Conservation (phyloP, 2,113 vertebrate genomes). For the Salvator merianae region DNA sequence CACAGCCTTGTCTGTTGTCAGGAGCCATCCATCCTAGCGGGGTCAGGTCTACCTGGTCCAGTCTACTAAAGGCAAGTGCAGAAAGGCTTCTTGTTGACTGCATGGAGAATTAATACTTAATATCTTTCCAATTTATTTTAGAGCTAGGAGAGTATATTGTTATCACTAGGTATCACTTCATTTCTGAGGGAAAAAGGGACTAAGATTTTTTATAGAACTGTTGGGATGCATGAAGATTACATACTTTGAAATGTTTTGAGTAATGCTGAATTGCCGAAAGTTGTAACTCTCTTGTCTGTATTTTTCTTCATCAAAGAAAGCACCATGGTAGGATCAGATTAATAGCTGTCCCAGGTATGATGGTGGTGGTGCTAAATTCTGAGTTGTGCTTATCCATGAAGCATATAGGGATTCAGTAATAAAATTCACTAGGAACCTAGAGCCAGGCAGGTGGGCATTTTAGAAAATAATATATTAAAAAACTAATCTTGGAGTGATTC, state of each 20-base stretch:
- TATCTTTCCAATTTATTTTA: too few species aligned
- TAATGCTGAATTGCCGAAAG: background rate
- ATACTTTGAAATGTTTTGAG: background rate
- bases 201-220: background rate
- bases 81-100: too few species aligned
- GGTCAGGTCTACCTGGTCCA: too few species aligned
- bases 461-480: background rate
- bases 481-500: too few species aligned
- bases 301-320: background rate
- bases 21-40: too few species aligned
- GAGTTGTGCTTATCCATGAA: background rate
- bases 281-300: background rate
- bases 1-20: too few species aligned
- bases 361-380: background rate
- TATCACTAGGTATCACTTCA: background rate
- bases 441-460: background rate
- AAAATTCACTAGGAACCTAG: background rate
- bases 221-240: too few species aligned
- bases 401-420: too few species aligned
- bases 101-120: background rate
- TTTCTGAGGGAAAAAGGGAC: background rate
- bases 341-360: background rate
- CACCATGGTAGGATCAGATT: too few species aligned
- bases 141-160: too few species aligned
- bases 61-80: too few species aligned